Base-by-base conservation (phyloP, 1,140 invertebrate genomes). In the Daktulosphaira vitifoliae region DNA sequence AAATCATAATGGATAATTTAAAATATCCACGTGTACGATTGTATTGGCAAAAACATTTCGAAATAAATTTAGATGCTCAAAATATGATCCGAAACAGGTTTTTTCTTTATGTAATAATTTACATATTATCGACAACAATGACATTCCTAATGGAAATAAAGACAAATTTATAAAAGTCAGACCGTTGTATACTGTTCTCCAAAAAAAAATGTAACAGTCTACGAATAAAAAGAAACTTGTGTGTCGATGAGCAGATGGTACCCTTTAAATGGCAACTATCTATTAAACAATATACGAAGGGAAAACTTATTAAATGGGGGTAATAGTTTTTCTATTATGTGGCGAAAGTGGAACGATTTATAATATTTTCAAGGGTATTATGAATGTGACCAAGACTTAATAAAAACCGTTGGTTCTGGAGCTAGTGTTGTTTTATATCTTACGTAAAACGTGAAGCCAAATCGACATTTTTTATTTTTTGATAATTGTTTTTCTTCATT, bases 211-310 rank as follows among this genome's bases (percentile, higher is more conserved):
- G 44, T 33, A 11, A 13, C 18, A 0, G 56, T 18, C 64, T 69
- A 8, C 20, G 38, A 39, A 13, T 69, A n/a, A 70, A 70, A 65
- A 29, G 65, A 64, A 13, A 70, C 18, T 37, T 67, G 26, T 65
- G 44, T 44, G 65, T 73, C 33, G 72, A 73, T 65, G 69, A 72
- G 50, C 70, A 73, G 67, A 73, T 73, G 69, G 65, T 72, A 2
- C 68, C 71, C 9, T 73, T 73, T 67, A 71, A 69, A 59, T 71
- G 72, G 5, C 16, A 65, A 15, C 49, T 69, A 25, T 50, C 20
- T 51, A 59, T 71, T 22, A 68, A 69, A 44, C 69, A 73, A 37
- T 52, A 52, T 13, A 52, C 33, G 1, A 52, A 18, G 33, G 29
- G 18, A 20, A 52, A 52, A 37, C 50, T 16, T 18, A 52, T 18